phyloP scores from a whole-genome alignment of 2,888 invertebrate genomes.

The Ecliptopera silaceata region DNA sequence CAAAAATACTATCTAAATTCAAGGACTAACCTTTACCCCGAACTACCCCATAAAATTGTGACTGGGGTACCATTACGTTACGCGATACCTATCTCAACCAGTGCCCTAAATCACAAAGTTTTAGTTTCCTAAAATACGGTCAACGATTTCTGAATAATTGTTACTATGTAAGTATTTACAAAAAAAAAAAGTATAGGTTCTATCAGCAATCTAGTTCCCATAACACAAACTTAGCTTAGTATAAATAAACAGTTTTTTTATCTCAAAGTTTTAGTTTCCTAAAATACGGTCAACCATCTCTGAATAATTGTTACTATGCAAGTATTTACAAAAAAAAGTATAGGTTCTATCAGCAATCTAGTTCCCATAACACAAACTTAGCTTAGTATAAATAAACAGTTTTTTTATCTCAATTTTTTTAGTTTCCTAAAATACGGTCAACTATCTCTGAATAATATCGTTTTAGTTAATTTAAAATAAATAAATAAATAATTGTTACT shows the following conservation, averaged over 20 bases:
- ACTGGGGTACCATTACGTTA: conserved; percentile 11
- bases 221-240: no score
- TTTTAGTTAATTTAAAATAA: no score
- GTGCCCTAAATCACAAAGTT: not conserved
- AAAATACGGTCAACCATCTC: not conserved
- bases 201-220: no score
- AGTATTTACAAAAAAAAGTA: no score
- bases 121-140: not conserved
- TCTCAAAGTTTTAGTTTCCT: not conserved
- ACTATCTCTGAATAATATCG: not conserved
- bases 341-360: no score
- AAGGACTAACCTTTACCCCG: conserved; percentile 7
- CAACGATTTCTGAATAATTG: not conserved
- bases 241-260: no score
- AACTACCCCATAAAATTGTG: conserved; percentile 22
- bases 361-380: no score
- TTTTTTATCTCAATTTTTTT: not conserved
- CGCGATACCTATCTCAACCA: conserved; percentile 12
- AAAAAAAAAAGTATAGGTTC: no score
- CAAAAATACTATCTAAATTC: conserved; percentile 13
- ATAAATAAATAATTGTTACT: no score
- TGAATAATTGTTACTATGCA: no score
- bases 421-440: not conserved
- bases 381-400: no score
- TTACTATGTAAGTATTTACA: no score